Base-by-base conservation (phyloP, 2,797 vertebrate genomes). In the Ctenosaura bakeri region DNA sequence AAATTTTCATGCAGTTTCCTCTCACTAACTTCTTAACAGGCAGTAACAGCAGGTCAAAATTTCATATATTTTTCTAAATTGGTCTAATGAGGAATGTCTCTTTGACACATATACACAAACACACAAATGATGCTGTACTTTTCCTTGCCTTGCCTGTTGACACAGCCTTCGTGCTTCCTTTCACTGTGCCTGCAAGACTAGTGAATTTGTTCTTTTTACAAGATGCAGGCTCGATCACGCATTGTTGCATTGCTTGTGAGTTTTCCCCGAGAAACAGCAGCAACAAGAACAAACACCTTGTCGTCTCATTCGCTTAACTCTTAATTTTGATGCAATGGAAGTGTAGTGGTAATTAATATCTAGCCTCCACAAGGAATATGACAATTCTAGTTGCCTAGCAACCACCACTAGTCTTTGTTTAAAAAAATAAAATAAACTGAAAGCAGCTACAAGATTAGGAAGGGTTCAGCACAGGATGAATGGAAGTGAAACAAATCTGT, bases 361-460 rank as follows among this genome's bases (percentile, higher is more conserved):
- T 54, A 79, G 46, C 74, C 59, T 89, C 59, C 88, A 85, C 79
- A 69, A 79, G 88, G n/a, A 89, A 85, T n/a, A 24, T 89, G 56
- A 54, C 74, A 85, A 52, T 89, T 85, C 83, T 42, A 32, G 83
- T 79, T 89, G 74, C 88, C 42, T 85, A 89, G 82, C 88, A 89
- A 89, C 88, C n/a, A 79, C 56, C 82, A 76, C 56, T 32, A 9
- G 12, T 24, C 24, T 64, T 26, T 35, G 73, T 32, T 69, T 32
- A 32, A 32, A 69, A 69, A 69, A 69, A 62, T 59, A 59, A 62
- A 4, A 22, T 16, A 59, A 64, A 32, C 14, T 16, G 38, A 62
- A 76, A 35, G 13, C 71, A 35, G 74, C 73, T 69, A 50, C 32
- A 78, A 69, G 59, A 89, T 85, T 89, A 85, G 82, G 73, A 84